Conservation (phyloP, 2,113 vertebrate species). For the Lasiurus borealis region DNA sequence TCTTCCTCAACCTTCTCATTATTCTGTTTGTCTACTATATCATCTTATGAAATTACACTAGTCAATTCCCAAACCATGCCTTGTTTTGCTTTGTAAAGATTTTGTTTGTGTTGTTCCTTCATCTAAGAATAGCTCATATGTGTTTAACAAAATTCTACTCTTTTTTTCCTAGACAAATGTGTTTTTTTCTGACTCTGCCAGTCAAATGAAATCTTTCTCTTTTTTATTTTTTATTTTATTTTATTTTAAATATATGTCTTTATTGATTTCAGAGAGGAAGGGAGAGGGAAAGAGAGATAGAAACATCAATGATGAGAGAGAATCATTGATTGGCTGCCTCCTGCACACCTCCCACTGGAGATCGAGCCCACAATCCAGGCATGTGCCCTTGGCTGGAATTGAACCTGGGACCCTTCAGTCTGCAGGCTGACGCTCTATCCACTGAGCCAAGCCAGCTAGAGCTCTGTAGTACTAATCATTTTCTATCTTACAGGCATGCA, state of each 20-base stretch:
- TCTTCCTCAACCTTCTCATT: background rate
- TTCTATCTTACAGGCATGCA: background rate
- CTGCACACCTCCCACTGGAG: too few species aligned
- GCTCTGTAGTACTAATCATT: background rate
- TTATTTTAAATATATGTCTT: too few species aligned
- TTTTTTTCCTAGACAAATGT: constrained; percentile 1
- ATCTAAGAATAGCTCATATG: background rate
- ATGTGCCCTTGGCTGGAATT: too few species aligned
- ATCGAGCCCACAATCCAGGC: too few species aligned
- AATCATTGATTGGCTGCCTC: too few species aligned
- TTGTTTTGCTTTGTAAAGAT: background rate
- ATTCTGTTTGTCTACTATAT: background rate
- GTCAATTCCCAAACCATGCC: constrained; percentile 1
- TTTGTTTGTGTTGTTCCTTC: background rate
- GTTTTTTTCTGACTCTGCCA: background rate
- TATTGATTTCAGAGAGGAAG: too few species aligned
- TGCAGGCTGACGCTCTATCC: too few species aligned
- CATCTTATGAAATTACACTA: background rate
- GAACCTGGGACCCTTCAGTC: too few species aligned
- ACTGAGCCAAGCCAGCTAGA: background rate
- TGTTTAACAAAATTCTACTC: background rate
- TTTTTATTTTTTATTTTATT: background rate
- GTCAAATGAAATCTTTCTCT: background rate
- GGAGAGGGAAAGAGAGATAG: too few species aligned
- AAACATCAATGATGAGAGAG: too few species aligned